Percentiles rank a stretch among this genome's conserved stretches.
These are phyloP conservation scores for Drusus annulatus DNA, from an alignment of 1,140 invertebrate genomes.

Conservation along the genomic window DNA sequence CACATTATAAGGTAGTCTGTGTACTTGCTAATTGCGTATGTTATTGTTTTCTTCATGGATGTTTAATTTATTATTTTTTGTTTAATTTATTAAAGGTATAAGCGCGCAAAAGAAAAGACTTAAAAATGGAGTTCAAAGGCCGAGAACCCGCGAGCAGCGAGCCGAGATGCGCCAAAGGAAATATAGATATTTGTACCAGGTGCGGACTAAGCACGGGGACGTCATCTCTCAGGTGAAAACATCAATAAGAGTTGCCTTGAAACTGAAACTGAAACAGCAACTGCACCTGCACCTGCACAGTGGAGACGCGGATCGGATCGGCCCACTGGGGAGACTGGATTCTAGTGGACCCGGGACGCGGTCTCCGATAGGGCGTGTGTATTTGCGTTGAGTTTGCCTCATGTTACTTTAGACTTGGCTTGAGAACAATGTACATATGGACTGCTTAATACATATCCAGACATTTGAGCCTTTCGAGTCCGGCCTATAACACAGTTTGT, in stretches of 20 bases:
- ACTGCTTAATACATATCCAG: no score
- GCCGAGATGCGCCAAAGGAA: constrained; percentile 86
- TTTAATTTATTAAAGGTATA: constrained; percentile 62
- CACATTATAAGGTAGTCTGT: no score
- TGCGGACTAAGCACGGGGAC: constrained; percentile 89
- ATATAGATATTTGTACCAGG: constrained; percentile 91
- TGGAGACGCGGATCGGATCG: no score
- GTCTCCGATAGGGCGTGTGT: no score
- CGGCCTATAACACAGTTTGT: not conserved
- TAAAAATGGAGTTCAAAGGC: constrained; percentile 65
- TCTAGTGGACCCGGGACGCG: no score
- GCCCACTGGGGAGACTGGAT: no score
- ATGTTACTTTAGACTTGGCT: no score
- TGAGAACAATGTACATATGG: no score
- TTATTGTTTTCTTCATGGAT: not conserved
- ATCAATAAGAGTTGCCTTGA: no score
- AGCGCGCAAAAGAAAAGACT: constrained; percentile 66
- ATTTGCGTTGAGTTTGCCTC: no score
- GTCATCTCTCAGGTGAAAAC: constrained; percentile 85
- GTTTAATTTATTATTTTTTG: not conserved
- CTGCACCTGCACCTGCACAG: no score
- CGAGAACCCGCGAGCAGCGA: constrained; percentile 78
- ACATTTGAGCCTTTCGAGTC: not conserved
- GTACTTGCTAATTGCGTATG: not conserved
- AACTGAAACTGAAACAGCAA: no score